A percentile compares a stretch with the other conserved stretches of the same genome.
phyloP scores from a whole-genome alignment of 2,888 invertebrate genomes.

The Uropetala carovei region DNA sequence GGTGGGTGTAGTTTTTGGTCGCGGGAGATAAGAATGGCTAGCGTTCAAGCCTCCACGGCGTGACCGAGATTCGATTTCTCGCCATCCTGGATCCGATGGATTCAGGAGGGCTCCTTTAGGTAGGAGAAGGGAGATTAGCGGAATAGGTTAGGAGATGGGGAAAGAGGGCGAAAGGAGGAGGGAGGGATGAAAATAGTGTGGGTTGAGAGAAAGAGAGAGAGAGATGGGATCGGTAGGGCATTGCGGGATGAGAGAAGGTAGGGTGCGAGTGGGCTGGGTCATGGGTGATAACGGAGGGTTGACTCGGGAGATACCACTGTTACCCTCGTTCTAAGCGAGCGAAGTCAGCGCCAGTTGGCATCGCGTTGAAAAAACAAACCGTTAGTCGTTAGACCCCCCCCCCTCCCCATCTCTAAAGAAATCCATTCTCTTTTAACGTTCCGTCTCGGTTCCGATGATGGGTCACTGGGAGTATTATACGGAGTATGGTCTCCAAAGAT shows the following conservation, averaged over 20 bases:
- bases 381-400: not conserved
- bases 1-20: not conserved
- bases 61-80: constrained; percentile 29
- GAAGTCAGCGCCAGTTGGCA: constrained; percentile 5
- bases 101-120: constrained; percentile 15
- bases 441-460: not conserved
- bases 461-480: not conserved
- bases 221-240: not conserved
- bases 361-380: not conserved
- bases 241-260: not conserved
- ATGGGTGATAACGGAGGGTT: constrained; percentile 15
- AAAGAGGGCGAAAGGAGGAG: not conserved
- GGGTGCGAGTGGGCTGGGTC: not conserved
- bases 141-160: not conserved
- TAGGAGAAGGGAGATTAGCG: constrained; percentile 7
- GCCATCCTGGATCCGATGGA: not conserved
- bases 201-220: not conserved
- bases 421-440: not conserved
- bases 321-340: not conserved
- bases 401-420: not conserved
- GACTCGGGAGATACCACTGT: not conserved
- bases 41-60: not conserved
- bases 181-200: not conserved
- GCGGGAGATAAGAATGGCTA: constrained; percentile 23
- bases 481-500: too few relatives aligned